A percentile compares a stretch with the other conserved stretches of the same genome.
These are phyloP conservation scores for Dioctria rufipes DNA, from an alignment of 2,888 invertebrate species.

Conservation along the genomic window DNA sequence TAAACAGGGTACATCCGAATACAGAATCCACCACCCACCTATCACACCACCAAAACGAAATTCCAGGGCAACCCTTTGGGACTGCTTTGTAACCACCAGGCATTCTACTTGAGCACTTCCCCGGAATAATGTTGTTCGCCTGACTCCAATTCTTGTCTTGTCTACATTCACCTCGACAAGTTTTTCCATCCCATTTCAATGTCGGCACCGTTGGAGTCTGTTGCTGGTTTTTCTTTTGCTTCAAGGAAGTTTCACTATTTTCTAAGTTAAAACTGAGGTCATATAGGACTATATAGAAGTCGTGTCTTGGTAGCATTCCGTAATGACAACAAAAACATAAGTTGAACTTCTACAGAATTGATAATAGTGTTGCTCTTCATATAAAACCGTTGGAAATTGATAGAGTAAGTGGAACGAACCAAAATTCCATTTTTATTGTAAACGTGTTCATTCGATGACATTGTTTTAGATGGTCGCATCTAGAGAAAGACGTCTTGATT, in stretches of 20 bases:
- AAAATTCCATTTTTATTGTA: too few relatives aligned
- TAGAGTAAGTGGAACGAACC: too few relatives aligned
- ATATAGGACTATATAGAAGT: not conserved
- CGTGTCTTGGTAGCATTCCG: not conserved
- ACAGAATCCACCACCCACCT: not conserved
- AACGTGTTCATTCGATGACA: too few relatives aligned
- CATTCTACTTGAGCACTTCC: constrained; percentile 40
- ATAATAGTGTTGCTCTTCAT: constrained; percentile 3
- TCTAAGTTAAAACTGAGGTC: constrained; percentile 27
- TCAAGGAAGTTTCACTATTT: constrained; percentile 38
- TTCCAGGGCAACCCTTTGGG: constrained; percentile 35
- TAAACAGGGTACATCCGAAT: constrained; percentile 6
- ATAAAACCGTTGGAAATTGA: not conserved
- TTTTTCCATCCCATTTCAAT: constrained; percentile 19
- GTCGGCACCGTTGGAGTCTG: not conserved
- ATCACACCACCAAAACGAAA: not conserved
- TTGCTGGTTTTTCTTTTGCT: not conserved
- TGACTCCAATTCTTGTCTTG: constrained; percentile 38
- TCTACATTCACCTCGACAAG: constrained; percentile 42
- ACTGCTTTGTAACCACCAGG: constrained; percentile 42
- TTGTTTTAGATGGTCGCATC: too few relatives aligned
- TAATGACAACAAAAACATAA: not conserved
- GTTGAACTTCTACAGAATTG: constrained; percentile 22
- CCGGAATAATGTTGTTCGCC: constrained; percentile 46
- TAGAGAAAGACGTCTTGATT: too few relatives aligned